These are phyloP conservation scores for Drosophila watanabei DNA, from an alignment of 1,140 invertebrate species.

Conservation along the genomic window DNA sequence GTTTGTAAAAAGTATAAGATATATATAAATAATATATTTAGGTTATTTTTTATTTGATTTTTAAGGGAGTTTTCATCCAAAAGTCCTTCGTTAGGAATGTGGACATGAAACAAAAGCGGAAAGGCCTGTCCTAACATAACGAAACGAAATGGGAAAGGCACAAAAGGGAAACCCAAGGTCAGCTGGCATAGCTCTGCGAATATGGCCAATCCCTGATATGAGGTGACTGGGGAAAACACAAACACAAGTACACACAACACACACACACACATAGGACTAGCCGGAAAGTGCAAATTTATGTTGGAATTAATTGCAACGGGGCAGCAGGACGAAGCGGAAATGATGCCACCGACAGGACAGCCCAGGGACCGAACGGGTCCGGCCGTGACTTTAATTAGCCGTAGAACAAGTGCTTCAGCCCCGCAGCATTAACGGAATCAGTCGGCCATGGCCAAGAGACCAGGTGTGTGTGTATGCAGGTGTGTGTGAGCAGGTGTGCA, in stretches of 20 bases:
- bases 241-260: not conserved
- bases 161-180: slow-evolving; percentile 29
- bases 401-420: slow-evolving; percentile 31
- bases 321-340: slow-evolving; percentile 8
- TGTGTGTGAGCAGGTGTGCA: not conserved
- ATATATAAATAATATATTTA: too few relatives aligned
- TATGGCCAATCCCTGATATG: slow-evolving; percentile 8
- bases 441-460: not conserved
- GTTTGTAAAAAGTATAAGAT: too few relatives aligned
- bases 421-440: slow-evolving; percentile 13
- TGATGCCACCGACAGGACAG: slow-evolving; percentile 13
- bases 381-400: slow-evolving; percentile 54
- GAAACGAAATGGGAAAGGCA: not conserved
- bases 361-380: slow-evolving; percentile 15
- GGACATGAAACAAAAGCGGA: not conserved
- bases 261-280: not conserved
- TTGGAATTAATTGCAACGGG: slow-evolving; percentile 67
- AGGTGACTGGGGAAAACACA: slow-evolving; percentile 20
- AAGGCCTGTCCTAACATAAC: not conserved
- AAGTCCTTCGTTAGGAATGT: not conserved
- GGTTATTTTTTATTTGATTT: not conserved
- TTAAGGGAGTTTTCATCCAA: not conserved
- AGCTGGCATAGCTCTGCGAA: slow-evolving; percentile 9
- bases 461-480: not conserved
- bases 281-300: slow-evolving; percentile 70